A percentile compares a stretch with the other conserved stretches of the same genome.
phyloP scores from a whole-genome alignment of 53 echinoderm and acorn worm genomes.

The Actinopyga echinites region DNA sequence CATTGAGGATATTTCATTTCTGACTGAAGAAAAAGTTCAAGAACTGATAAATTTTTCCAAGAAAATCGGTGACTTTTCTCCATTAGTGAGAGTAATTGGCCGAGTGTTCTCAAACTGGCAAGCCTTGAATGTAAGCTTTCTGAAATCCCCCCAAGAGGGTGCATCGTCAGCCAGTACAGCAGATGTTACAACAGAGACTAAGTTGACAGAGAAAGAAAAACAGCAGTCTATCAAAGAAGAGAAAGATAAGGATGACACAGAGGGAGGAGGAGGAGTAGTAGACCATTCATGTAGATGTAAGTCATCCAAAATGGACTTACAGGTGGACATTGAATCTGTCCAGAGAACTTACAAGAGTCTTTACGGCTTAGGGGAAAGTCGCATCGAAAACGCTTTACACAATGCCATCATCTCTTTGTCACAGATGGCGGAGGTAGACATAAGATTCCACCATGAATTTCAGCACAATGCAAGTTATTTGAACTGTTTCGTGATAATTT shows the following conservation, averaged over 20 bases:
- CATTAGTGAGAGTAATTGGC: slow-evolving; percentile 84
- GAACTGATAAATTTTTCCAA: slow-evolving; percentile 69
- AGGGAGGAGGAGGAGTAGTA: neutral
- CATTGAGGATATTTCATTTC: slow-evolving; percentile 60
- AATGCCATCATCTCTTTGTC: slow-evolving; percentile 80
- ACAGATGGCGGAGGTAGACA: slow-evolving; percentile 78
- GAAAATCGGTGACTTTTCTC: slow-evolving; percentile 64
- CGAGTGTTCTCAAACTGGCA: slow-evolving; percentile 89
- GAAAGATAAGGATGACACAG: slow-evolving; percentile 71
- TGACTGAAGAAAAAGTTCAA: slow-evolving; percentile 72
- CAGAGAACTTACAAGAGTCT: slow-evolving; percentile 75
- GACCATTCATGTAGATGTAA: slow-evolving; percentile 40
- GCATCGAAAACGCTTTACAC: slow-evolving; percentile 81
- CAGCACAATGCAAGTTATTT: slow-evolving; percentile 67
- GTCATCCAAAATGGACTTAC: slow-evolving; percentile 35
- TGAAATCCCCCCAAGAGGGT: slow-evolving; percentile 53
- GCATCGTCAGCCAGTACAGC: neutral
- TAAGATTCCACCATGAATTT: slow-evolving; percentile 67
- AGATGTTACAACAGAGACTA: slow-evolving; percentile 37
- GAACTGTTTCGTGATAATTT: slow-evolving; percentile 85
- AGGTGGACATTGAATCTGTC: slow-evolving; percentile 79
- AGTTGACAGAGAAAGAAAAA: slow-evolving; percentile 65
- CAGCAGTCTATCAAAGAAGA: slow-evolving; percentile 62
- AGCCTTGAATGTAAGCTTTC: slow-evolving; percentile 85
- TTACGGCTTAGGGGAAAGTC: slow-evolving; percentile 57